These are phyloP conservation scores for Eumaeus atala DNA, from an alignment of 1,140 invertebrate genomes.

Conservation along the genomic window DNA sequence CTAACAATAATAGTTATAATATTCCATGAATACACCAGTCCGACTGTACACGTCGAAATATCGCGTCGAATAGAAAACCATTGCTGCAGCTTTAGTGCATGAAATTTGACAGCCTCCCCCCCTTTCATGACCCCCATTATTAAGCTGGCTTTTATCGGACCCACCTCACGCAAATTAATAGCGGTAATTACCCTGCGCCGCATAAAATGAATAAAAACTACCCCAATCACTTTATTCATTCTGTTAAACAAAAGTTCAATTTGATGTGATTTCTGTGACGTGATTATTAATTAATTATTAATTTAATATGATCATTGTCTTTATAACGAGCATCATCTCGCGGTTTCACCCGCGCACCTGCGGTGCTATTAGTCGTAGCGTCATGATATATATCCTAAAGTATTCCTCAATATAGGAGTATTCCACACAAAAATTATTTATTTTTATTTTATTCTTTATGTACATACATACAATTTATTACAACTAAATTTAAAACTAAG, in stretches of 20 bases:
- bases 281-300: slow-evolving; percentile 12
- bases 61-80: slow-evolving; percentile 33
- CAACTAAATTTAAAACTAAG: too few relatives aligned
- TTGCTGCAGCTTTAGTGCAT: slow-evolving; percentile 43
- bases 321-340: too few relatives aligned
- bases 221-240: slow-evolving; percentile 27
- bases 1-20: too few relatives aligned
- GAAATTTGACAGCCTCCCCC: slow-evolving; percentile 49
- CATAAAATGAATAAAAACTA: slow-evolving; percentile 42
- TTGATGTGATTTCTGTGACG: slow-evolving; percentile 39
- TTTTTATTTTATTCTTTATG: too few relatives aligned
- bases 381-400: too few relatives aligned
- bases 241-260: slow-evolving; percentile 35
- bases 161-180: slow-evolving; percentile 45
- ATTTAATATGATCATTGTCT: too few relatives aligned
- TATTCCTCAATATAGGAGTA: too few relatives aligned
- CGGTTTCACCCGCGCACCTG: too few relatives aligned
- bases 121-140: slow-evolving; percentile 27
- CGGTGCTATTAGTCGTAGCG: too few relatives aligned
- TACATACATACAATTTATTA: too few relatives aligned
- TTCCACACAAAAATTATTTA: too few relatives aligned
- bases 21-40: neutral
- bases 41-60: slow-evolving; percentile 37
- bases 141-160: slow-evolving; percentile 45
- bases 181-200: slow-evolving; percentile 36